Base-by-base conservation (phyloP, 2,888 invertebrate genomes). In the Ganaspis brasiliensis region DNA sequence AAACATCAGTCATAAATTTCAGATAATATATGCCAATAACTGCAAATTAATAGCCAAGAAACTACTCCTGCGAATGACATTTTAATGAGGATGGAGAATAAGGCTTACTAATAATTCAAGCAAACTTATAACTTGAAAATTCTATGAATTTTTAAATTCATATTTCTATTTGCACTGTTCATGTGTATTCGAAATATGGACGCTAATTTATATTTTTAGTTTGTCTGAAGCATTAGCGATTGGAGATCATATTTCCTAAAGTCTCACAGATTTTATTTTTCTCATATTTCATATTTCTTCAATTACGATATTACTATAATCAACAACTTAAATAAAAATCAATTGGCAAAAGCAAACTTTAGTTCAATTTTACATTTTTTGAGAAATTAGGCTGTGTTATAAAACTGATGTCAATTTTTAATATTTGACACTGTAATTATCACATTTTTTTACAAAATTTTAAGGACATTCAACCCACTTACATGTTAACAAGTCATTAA, bases 101-200 rank as follows among this genome's bases (percentile, higher is more conserved):
- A 59, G 31, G 14, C 59, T 14, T 59, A 26, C 59, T 59, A 59
- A 59, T 59, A 59, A 31, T 59, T 59, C 59, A 31, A 31, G 59
- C 59, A 59, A 59, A 59, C 59, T 31, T 31, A 31, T n/a, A 59
- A 59, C 59, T 16, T 31, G 31, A n/a, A 31, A 24, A 0, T n/a
- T 57, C n/a, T 59, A 59, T 59, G 59, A 59, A 59, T 59, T 59
- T 59, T 16, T 31, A 26, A 31, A 59, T 59, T 31, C 26, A 59
- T 59, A 59, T 31, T n/a, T n/a, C 31, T 59, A 59, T 59, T 59
- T 59, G 31, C 31, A 59, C 59, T 59, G n/a, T 59, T 59, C 31
- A 59, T 59, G 26, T 59, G 5, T 26, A 24, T n/a, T 26, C 26
- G 8, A 59, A 59, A 59, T 1, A 16, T 59, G 26, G 14, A 8